phyloP scores from a whole-genome alignment of 2,113 vertebrate species.

The Psittacula cyanocephala region DNA sequence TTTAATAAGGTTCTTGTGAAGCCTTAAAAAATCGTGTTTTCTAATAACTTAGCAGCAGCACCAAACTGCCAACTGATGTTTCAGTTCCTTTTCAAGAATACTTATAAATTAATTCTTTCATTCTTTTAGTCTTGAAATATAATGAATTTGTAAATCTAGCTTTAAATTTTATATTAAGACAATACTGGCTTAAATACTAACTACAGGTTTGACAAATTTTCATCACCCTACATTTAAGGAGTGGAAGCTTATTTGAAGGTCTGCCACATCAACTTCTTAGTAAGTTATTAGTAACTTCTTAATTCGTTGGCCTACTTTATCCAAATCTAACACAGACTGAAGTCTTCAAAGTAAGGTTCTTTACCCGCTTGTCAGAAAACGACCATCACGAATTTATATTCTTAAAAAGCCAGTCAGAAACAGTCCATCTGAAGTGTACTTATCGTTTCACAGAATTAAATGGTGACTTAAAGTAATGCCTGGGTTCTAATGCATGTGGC shows the following conservation, averaged over 20 bases:
- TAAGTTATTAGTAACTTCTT: background rate
- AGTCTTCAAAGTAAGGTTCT: background rate
- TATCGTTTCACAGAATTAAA: background rate
- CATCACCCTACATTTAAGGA: background rate
- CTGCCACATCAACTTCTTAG: background rate
- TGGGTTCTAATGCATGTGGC: background rate
- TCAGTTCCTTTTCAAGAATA: background rate
- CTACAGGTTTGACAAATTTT: background rate
- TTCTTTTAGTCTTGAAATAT: background rate
- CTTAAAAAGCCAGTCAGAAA: background rate
- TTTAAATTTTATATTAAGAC: background rate
- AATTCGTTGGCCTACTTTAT: background rate
- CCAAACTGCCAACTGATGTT: background rate
- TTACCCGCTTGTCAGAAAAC: background rate
- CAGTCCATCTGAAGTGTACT: background rate
- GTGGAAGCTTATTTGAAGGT: background rate
- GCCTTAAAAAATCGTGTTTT: background rate
- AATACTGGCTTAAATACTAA: background rate
- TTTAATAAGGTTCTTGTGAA: background rate
- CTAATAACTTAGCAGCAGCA: background rate
- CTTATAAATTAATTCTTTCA: background rate
- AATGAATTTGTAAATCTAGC: background rate
- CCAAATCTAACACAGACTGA: background rate
- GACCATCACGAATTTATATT: background rate
- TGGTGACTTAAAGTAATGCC: background rate